Percentiles rank a stretch among this genome's conserved stretches.
Conservation (phyloP, 2,113 vertebrate genomes). For the Piprites chloris region DNA sequence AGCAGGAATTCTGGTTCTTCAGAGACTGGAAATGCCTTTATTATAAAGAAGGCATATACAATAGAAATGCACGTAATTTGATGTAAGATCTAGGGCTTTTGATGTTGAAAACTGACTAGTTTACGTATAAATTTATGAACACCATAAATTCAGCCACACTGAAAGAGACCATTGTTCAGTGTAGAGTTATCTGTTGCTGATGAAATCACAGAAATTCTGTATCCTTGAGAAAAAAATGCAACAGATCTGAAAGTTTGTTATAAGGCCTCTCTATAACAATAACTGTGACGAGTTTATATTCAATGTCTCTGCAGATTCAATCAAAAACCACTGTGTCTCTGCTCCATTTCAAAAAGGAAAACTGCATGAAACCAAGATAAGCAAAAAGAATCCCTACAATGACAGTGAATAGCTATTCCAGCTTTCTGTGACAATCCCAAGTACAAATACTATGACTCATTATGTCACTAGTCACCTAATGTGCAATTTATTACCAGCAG, state of each 20-base stretch:
- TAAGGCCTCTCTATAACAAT: neutral
- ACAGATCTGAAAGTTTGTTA: neutral
- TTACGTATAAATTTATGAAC: neutral
- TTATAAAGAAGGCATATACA: neutral
- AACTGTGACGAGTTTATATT: neutral
- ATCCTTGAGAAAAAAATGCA: neutral
- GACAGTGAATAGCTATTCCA: neutral
- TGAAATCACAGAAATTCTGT: neutral
- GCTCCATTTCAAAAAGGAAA: neutral
- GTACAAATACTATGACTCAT: neutral
- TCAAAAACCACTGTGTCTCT: neutral
- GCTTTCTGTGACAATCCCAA: neutral
- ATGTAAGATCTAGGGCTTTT: neutral
- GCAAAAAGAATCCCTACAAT: neutral
- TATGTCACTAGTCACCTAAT: neutral
- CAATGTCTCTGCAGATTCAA: neutral
- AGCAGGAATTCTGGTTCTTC: neutral
- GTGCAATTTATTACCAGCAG: neutral
- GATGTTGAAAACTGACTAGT: neutral
- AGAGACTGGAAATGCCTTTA: neutral
- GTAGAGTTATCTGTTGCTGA: neutral
- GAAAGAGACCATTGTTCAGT: neutral
- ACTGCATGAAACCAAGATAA: neutral
- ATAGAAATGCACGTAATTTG: neutral
- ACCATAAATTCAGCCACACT: neutral